Conservation (phyloP, 2,113 vertebrate species). For the Myocastor coypus region DNA sequence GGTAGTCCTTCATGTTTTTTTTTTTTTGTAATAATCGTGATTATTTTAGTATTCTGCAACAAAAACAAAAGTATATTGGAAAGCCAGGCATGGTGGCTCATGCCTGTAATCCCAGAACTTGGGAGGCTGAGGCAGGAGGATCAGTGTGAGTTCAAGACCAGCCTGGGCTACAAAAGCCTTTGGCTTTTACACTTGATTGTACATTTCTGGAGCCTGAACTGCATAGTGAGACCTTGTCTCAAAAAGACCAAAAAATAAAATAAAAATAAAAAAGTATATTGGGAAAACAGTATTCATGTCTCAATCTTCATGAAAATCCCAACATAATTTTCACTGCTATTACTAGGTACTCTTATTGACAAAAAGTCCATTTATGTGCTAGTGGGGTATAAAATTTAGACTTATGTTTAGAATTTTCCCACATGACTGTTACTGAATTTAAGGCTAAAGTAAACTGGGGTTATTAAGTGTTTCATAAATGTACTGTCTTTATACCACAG, state of each 20-base stretch:
- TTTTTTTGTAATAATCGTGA: slow-evolving; percentile 19
- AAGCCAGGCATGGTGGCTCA: too few species aligned
- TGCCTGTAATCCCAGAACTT: too few species aligned
- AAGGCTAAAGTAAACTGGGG: background rate
- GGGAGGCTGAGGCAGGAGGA: too few species aligned
- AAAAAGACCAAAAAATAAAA: too few species aligned
- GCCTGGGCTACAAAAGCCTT: too few species aligned
- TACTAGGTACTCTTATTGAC: background rate
- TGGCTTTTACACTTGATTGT: too few species aligned
- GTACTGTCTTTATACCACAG: slow-evolving; percentile 79
- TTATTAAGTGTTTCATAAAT: slow-evolving; percentile 8
- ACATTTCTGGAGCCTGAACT: too few species aligned
- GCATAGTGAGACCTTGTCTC: too few species aligned
- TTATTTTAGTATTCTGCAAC: slow-evolving; percentile 33
- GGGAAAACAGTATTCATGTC: background rate
- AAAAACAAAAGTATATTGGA: background rate
- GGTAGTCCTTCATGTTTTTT: slow-evolving; percentile 47
- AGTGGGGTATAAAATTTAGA: background rate
- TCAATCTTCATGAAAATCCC: slow-evolving; percentile 13
- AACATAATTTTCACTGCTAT: slow-evolving; percentile 34
- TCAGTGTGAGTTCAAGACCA: too few species aligned
- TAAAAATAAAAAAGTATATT: background rate
- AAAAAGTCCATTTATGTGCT: slow-evolving; percentile 26
- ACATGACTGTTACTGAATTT: slow-evolving; percentile 26
- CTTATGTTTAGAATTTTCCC: slow-evolving; percentile 42